A percentile compares a stretch with the other conserved stretches of the same genome.
These are phyloP conservation scores for Anguilla japonica DNA, from an alignment of 2,113 vertebrate genomes.

Conservation along the genomic window DNA sequence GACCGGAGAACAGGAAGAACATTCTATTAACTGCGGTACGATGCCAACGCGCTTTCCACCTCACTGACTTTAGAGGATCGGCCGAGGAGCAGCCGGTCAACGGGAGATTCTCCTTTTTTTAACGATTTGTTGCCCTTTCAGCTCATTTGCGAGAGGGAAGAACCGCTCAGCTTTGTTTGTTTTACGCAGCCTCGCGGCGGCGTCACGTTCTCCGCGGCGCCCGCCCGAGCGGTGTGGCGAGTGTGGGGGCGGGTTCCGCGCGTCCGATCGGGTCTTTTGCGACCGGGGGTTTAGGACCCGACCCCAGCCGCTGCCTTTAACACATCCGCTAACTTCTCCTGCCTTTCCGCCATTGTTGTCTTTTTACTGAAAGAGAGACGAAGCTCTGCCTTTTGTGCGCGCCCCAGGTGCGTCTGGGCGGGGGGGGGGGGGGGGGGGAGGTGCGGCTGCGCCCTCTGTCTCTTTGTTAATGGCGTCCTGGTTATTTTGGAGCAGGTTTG, in stretches of 20 bases:
- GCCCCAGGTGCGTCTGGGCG: not conserved
- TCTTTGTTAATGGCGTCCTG: not conserved
- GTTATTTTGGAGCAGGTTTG: no score
- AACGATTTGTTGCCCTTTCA: slow-evolving; percentile 41
- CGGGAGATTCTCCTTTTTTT: slow-evolving; percentile 45
- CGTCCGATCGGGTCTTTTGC: not conserved
- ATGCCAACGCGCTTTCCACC: slow-evolving; percentile 60
- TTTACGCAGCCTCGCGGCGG: not conserved
- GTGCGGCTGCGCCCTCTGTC: no score
- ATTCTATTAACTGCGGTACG: slow-evolving; percentile 36
- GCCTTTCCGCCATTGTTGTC: no score
- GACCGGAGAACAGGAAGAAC: slow-evolving; percentile 15
- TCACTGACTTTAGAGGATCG: slow-evolving; percentile 61
- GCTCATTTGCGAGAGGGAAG: slow-evolving; percentile 48
- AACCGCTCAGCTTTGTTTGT: slow-evolving; percentile 41
- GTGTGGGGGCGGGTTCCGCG: not conserved
- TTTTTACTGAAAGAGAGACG: no score
- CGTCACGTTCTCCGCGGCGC: not conserved
- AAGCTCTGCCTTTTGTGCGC: not conserved
- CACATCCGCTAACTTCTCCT: no score
- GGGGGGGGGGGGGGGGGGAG: no score
- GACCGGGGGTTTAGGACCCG: not conserved
- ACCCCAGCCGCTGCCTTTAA: not conserved
- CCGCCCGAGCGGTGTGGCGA: not conserved
- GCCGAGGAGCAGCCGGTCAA: slow-evolving; percentile 42